A percentile compares a stretch with the other conserved stretches of the same genome.
Evolutionary conservation across 2,113 vertebrate species (phyloP).

Genomic region (Notarius quadriscutis): DNA sequence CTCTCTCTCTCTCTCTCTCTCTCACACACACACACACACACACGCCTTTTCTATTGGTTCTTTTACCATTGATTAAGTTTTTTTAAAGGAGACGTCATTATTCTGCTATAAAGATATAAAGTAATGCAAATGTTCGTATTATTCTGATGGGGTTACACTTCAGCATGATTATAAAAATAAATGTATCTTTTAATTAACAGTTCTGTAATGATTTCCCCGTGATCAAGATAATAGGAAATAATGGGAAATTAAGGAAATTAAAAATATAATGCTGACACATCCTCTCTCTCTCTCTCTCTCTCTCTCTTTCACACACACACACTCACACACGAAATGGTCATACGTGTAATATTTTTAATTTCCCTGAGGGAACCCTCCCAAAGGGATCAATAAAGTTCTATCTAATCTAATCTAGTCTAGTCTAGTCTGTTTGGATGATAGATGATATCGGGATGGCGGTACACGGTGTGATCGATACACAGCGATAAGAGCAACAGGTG

Average conservation of each 20-base stretch:
- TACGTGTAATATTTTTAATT: too few species aligned
- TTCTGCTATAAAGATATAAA: background rate
- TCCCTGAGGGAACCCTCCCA: too few species aligned
- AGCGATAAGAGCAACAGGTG: background rate
- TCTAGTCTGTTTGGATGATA: background rate
- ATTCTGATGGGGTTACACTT: background rate
- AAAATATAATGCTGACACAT: background rate
- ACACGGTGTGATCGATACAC: background rate
- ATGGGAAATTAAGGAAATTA: background rate
- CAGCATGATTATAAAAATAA: background rate
- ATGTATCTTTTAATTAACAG: background rate
- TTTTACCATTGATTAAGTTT: background rate
- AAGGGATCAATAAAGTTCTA: too few species aligned
- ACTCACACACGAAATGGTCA: background rate
- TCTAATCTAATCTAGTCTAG: too few species aligned
- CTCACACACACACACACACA: background rate
- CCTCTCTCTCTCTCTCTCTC: background rate
- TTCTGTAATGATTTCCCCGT: too few species aligned
- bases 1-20: background rate
- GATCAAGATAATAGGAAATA: background rate
- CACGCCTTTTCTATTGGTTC: too few species aligned
- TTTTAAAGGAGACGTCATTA: background rate
- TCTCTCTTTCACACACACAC: too few species aligned
- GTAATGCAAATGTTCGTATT: background rate
- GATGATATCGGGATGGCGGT: background rate